Percentiles rank a stretch among this genome's conserved stretches.
Conservation (phyloP, 2,113 vertebrate species). For the Heptranchias perlo region DNA sequence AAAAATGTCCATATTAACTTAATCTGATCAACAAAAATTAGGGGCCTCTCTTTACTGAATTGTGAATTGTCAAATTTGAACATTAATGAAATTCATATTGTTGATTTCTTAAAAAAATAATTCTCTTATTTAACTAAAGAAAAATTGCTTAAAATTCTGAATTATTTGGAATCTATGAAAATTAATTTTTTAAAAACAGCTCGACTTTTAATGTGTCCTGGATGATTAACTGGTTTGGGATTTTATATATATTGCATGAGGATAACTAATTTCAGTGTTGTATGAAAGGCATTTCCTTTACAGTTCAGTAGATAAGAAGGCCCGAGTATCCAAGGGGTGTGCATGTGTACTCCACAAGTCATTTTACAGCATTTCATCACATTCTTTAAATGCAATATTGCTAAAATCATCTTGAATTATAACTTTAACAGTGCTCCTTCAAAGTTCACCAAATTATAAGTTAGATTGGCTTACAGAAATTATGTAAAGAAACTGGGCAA, state of each 20-base stretch:
- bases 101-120: background rate
- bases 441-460: background rate
- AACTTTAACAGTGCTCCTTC: background rate
- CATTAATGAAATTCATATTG: background rate
- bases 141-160: background rate
- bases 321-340: background rate
- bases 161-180: background rate
- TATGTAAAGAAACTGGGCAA: background rate
- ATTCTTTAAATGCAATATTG: background rate
- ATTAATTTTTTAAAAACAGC: background rate
- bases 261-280: background rate
- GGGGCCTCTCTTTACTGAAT: background rate
- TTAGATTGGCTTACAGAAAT: background rate
- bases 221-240: background rate
- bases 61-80: background rate
- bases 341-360: background rate
- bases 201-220: background rate
- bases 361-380: conserved; percentile 12
- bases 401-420: background rate
- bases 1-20: background rate
- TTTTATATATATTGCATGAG: background rate
- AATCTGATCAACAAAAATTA: background rate
- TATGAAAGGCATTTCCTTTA: background rate
- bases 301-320: background rate
- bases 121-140: background rate